phyloP scores from a whole-genome alignment of 2,113 vertebrate species.

The Parotia lawesii region DNA sequence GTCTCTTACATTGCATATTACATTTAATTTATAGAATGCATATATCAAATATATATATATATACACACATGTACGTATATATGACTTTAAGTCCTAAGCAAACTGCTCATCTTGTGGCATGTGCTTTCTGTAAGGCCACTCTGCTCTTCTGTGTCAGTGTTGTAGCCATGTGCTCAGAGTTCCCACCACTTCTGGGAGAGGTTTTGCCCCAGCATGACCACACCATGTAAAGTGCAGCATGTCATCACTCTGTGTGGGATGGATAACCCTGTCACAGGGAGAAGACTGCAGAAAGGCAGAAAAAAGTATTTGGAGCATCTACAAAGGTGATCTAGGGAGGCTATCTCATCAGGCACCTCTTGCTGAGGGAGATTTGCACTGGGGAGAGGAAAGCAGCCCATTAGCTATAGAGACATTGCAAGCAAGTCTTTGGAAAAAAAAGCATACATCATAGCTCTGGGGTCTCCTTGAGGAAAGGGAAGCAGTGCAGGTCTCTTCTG shows the following conservation, averaged over 20 bases:
- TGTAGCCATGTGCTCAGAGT: neutral
- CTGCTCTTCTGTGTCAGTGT: neutral
- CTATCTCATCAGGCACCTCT: neutral
- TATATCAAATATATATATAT: neutral
- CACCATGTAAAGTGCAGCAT: rapidly evolving
- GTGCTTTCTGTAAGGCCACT: neutral
- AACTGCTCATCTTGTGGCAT: neutral
- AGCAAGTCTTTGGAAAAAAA: neutral
- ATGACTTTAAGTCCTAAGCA: neutral
- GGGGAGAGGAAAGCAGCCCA: neutral
- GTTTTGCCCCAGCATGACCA: neutral
- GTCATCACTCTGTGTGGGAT: rapidly evolving
- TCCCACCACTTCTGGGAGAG: neutral
- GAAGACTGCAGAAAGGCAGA: neutral
- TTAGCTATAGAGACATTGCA: neutral
- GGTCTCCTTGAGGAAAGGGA: neutral
- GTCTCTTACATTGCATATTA: neutral
- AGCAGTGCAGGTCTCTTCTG: neutral
- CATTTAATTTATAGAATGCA: neutral
- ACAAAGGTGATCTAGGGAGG: neutral
- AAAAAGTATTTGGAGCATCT: neutral
- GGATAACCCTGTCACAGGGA: neutral
- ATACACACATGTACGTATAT: neutral
- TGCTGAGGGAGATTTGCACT: neutral
- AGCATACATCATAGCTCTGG: neutral